These are phyloP conservation scores for Drosophila hawaiiensis DNA, from an alignment of 2,888 invertebrate genomes.

Conservation along the genomic window DNA sequence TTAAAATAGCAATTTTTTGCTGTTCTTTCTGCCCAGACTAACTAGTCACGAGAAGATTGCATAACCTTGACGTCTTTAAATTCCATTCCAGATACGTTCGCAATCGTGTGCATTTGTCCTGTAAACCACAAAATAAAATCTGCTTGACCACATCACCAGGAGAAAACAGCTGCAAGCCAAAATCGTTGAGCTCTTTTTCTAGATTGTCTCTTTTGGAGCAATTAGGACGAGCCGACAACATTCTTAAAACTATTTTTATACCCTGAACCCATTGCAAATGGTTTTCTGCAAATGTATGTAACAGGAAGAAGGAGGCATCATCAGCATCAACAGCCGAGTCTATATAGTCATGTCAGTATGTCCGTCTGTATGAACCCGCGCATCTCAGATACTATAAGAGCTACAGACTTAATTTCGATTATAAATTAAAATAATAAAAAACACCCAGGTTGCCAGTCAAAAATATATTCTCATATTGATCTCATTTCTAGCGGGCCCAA, in stretches of 20 bases:
- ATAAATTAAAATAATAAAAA: not conserved
- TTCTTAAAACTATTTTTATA: not conserved
- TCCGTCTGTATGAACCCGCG: not conserved
- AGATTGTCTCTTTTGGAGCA: not conserved
- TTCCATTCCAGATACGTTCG: not conserved
- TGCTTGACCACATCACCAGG: not conserved
- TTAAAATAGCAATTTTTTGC: rapidly evolving
- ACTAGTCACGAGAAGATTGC: not conserved
- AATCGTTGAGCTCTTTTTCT: not conserved
- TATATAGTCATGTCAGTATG: not conserved
- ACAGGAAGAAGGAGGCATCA: not conserved
- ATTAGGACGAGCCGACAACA: not conserved
- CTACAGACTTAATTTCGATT: not conserved
- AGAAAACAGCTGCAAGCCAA: not conserved
- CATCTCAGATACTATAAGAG: not conserved
- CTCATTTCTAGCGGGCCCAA: not conserved
- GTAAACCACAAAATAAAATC: not conserved
- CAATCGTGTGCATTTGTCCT: not conserved
- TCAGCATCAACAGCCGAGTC: not conserved
- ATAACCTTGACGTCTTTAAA: not conserved
- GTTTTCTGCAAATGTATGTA: not conserved
- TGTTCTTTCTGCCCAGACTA: no score
- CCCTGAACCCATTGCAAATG: not conserved
- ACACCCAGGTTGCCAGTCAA: not conserved
- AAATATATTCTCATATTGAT: not conserved